A percentile compares a stretch with the other conserved stretches of the same genome.
Conservation (phyloP, 2,113 vertebrate species). For the Nesospiza acunhae region DNA sequence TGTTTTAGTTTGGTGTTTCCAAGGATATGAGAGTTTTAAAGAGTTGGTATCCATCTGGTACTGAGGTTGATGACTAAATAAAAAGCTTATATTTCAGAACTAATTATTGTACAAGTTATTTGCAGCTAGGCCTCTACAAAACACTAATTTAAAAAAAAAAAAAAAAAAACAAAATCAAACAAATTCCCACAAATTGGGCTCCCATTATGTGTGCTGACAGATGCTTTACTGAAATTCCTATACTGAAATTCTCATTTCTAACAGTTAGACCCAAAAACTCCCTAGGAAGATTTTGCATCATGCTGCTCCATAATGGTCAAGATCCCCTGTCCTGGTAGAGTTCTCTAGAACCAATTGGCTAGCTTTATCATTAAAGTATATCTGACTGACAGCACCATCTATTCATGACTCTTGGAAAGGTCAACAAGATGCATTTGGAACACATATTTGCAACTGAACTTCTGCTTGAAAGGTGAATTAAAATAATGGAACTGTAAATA, state of each 20-base stretch:
- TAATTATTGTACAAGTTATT: background rate
- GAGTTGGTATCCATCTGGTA: background rate
- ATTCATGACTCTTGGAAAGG: constrained; percentile 25
- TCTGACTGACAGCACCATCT: constrained; percentile 24
- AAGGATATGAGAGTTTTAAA: background rate
- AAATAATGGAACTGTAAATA: constrained; percentile 46
- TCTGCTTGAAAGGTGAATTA: constrained; percentile 36
- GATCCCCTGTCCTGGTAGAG: background rate
- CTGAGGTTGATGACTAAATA: background rate
- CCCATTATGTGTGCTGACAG: background rate
- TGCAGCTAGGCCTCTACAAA: background rate
- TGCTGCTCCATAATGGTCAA: background rate
- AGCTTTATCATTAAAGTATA: background rate
- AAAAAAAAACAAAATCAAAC: background rate
- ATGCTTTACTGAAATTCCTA: background rate
- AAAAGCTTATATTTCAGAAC: background rate
- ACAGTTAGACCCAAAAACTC: background rate
- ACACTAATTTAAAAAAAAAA: background rate
- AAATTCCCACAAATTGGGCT: background rate
- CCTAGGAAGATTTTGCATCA: background rate
- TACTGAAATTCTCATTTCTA: background rate
- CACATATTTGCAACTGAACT: constrained; percentile 15
- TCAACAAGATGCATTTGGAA: constrained; percentile 7
- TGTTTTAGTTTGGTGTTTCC: background rate
- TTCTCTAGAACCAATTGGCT: background rate